Evolutionary conservation across 2,113 vertebrate genomes (phyloP).

Genomic region (Tragelaphus scriptus): DNA sequence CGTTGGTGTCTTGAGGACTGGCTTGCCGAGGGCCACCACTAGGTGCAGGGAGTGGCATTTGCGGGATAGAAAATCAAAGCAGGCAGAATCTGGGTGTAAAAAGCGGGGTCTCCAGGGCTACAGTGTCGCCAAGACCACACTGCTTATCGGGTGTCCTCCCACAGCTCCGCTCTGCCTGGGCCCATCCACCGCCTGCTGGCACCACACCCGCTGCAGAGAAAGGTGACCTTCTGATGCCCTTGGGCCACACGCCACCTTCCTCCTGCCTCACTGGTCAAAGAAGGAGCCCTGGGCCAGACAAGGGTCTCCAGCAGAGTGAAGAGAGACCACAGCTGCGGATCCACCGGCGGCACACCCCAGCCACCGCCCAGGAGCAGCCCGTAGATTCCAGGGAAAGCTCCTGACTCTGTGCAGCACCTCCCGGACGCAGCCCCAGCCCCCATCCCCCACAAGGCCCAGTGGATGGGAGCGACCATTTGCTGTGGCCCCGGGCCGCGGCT

Average conservation of each 20-base stretch:
- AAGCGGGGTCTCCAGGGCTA: neutral
- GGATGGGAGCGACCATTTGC: neutral
- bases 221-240: neutral
- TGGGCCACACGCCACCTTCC: neutral
- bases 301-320: too few species aligned
- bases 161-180: neutral
- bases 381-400: too few species aligned
- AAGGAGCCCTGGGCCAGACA: neutral
- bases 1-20: neutral
- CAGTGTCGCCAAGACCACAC: neutral
- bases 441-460: neutral
- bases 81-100: neutral
- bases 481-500: neutral
- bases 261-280: neutral
- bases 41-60: neutral
- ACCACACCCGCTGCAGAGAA: neutral
- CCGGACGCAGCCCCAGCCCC: neutral
- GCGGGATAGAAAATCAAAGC: neutral
- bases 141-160: accelerated
- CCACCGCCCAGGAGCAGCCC: neutral
- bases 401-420: constrained; percentile 38
- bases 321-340: neutral
- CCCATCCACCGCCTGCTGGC: neutral
- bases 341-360: accelerated
- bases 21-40: neutral